Base-by-base conservation (phyloP, 2,113 vertebrate species). In the Etia nguti region DNA sequence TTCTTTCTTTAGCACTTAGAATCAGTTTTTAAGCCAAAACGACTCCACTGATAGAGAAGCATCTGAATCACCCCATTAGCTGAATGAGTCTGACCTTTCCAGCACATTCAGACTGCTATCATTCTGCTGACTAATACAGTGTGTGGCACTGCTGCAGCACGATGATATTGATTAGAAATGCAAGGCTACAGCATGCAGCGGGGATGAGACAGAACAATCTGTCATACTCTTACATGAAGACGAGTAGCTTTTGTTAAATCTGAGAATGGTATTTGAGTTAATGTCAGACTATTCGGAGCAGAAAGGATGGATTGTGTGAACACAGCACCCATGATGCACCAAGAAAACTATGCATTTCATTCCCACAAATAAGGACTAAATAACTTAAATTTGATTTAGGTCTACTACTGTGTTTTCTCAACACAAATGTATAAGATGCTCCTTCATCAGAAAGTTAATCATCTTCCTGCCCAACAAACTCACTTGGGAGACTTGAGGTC, bases 401-500 rank as follows among this genome's bases (percentile, higher is more conserved):
- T 75, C n/a, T 41, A 55, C 4, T 36, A 56, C 8, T 80, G 12
- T 11, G 56, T 62, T 68, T 6, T 68, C 10, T 57, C 52, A 75
- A n/a, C 3, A n/a, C 6, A 55, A 8, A 1, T 79, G 36, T 41
- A 55, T 24, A 31, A 43, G 11, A 20, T 26, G 18, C 24, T 77
- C 24, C 43, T 50, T 10, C 3, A 1, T 77, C 24, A 77, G n/a
- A 31, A 70, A 55, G 24, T 52, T 13, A 18, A 46, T 11, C 2
- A 24, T 52, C 5, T 26, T 68, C n/a, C 2, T 4, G 20, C 60
- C 7, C 22, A 43, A 82, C 4, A 77, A 50, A 36, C 97, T 97
- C 92, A 99, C 99, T 99, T 99, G 80, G 99, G 99, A 86, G 99
- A 99, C 93, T 99, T 99, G 92, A 99, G 98, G 94, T 99, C 99